A percentile compares a stretch with the other conserved stretches of the same genome.
Evolutionary conservation across 1,140 invertebrate species (phyloP).

Genomic region (Ylistrum balloti): DNA sequence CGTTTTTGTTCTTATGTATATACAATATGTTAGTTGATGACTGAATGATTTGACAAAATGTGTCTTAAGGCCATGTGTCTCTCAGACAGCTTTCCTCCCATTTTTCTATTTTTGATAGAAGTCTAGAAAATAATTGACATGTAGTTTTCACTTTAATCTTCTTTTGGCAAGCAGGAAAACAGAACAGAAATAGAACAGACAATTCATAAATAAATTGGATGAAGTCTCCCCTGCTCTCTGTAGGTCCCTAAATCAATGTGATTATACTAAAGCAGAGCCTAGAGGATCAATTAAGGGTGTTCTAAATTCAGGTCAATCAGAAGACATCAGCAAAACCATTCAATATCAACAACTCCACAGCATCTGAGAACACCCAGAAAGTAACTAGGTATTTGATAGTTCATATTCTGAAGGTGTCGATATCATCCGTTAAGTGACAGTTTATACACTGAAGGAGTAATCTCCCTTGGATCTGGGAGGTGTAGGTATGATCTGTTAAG

Average conservation of each 20-base stretch:
- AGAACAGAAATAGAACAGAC: neutral
- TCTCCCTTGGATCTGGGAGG: too few relatives aligned
- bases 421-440: too few relatives aligned
- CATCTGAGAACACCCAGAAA: too few relatives aligned
- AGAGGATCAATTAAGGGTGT: neutral
- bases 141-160: neutral
- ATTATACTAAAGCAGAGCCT: neutral
- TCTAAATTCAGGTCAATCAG: neutral
- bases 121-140: conserved; percentile 12
- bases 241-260: neutral
- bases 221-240: neutral
- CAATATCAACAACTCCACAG: too few relatives aligned
- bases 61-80: neutral
- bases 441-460: too few relatives aligned
- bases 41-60: neutral
- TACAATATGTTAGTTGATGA: too few relatives aligned
- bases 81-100: neutral
- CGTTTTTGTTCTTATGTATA: too few relatives aligned
- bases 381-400: too few relatives aligned
- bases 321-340: too few relatives aligned
- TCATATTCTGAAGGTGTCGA: too few relatives aligned
- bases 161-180: neutral
- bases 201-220: neutral
- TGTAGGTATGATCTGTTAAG: too few relatives aligned
- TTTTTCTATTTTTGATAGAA: neutral